Base-by-base conservation (phyloP, 2,113 vertebrate genomes). In the Phrynosoma blainvillii region DNA sequence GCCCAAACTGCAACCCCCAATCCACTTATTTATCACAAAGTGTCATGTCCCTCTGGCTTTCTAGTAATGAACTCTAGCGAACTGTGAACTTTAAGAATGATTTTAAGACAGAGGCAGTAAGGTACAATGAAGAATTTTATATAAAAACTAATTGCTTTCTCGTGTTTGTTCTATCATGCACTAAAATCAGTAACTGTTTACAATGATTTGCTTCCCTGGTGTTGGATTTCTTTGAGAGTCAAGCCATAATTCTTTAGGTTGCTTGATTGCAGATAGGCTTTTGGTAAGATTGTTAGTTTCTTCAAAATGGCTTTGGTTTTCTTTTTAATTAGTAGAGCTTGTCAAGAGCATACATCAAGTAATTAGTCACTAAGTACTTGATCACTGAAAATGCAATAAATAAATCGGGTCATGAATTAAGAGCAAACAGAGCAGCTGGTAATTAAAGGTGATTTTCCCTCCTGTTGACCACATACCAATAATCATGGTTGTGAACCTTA, bases 361-460 rank as follows among this genome's bases (percentile, higher is more conserved):
- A 90, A 86, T 84, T 88, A 85, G 85, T 47, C 66, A 59, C 83
- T 87, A 90, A 86, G 16, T 54, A 36, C 52, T 91, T 92, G 73
- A 93, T 95, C 84, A 76, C 75, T 92, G 70, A 86, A 79, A 88
- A 81, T 20, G 85, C 90, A 84, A 90, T 84, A 89, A 92, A 93
- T 94, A 87, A 88, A 82, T 77, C 88, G 83, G 27, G 78, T 93
- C 92, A 93, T 89, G 73, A 92, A 94, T 94, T 91, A 92, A 91
- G 93, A 86, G 12, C 68, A 84, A 82, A 86, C 87, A 82, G 77
- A 84, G 81, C 91, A 90, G 66, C 90, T 91, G 89, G 83, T 90
- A 90, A 87, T 92, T 91, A 91, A 89, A 74, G 11, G n/a, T 75
- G 86, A 4, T 84, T 88, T 74, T 73, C 88, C 88, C 73, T 71